Conservation (phyloP, 2,888 invertebrate species). For the Lycocerus yunnanus region DNA sequence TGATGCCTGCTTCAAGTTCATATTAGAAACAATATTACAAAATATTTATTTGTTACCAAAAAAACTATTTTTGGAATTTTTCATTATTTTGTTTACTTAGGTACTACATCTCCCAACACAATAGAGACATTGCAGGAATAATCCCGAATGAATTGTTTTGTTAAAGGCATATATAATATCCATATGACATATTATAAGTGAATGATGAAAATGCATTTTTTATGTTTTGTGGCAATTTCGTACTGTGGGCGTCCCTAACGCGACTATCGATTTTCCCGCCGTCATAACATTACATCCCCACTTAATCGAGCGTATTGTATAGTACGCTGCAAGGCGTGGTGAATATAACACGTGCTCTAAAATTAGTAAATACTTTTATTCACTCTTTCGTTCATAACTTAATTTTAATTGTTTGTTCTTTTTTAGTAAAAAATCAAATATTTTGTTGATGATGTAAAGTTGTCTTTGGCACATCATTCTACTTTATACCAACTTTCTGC, state of each 20-base stretch:
- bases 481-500: neutral
- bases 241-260: constrained; percentile 38
- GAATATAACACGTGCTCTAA: constrained; percentile 41
- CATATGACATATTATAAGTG: too few relatives aligned
- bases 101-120: neutral
- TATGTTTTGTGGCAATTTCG: neutral
- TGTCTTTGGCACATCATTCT: neutral
- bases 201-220: neutral
- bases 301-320: constrained; percentile 43
- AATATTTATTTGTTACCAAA: neutral
- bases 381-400: neutral
- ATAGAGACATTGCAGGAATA: too few relatives aligned
- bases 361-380: constrained; percentile 3
- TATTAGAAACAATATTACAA: too few relatives aligned
- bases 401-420: neutral
- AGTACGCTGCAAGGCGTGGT: constrained; percentile 49
- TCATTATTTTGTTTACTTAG: neutral
- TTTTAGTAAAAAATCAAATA: neutral
- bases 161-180: neutral
- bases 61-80: too few relatives aligned
- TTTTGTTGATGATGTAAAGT: neutral
- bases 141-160: neutral
- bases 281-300: constrained; percentile 48
- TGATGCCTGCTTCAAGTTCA: too few relatives aligned
- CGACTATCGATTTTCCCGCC: constrained; percentile 48